Evolutionary conservation across 1,140 invertebrate species (phyloP), one percentile per base, ranked within the genome.

Genomic region (Drosophila takahashii): DNA sequence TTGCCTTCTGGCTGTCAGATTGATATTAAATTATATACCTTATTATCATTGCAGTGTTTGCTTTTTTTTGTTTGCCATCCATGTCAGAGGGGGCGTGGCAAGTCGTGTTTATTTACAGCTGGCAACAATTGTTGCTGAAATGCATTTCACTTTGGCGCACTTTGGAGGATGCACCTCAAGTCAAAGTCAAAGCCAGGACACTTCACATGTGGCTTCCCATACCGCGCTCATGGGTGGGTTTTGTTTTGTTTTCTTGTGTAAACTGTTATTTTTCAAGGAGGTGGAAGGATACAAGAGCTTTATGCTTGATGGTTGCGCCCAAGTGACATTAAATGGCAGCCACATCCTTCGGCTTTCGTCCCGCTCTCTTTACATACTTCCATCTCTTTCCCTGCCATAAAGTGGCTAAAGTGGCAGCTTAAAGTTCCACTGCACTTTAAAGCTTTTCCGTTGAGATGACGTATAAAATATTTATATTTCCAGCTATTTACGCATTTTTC

Each of bases 21-120:
- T 87, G 83, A 87, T 87, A 87, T 87, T 87, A 87, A 87, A 87
- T 87, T 87, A 87, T 87, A 87, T 87, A 89, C 83, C 83, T 87
- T 87, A 87, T 87, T 87, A 87, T 87, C 83, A 87, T 89, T 72
- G 75, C 59, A 62, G 60, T 80, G 77, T 77, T 75, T 75, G 70
- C 52, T 50, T 45, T 37, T 37, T 26, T 45, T 51, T 57, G 66
- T 50, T 26, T 69, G 27, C 48, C 42, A 37, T 32, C 62, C 44
- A 65, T 60, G 61, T 62, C 58, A 70, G 42, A 45, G 42, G 37
- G 22, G 77, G 79, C 65, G 65, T 51, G 66, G 52, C 79, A 83
- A 83, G 79, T 81, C 84, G 81, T 84, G 79, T 87, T 87, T 87
- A 87, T 89, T 89, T 89, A 87, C 83, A 87, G 83, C 84, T 79